Percentiles rank a stretch among this genome's conserved stretches.
Conservation (phyloP, 2,797 vertebrate genomes). For the Sparidentex hasta region DNA sequence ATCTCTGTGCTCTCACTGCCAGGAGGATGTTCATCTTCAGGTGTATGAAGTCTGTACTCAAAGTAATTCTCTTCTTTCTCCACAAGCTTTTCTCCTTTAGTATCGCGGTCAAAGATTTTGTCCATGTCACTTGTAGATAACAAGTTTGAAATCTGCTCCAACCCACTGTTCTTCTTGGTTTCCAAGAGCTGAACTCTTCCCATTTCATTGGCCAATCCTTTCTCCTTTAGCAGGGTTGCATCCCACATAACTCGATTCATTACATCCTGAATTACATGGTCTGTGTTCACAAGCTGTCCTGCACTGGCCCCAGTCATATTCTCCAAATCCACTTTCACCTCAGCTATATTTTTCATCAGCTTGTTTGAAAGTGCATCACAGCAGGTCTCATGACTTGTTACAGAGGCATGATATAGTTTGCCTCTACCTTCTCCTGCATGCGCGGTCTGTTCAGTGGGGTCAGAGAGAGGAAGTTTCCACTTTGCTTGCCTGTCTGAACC, state of each 20-base stretch:
- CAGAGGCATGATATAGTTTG: background rate
- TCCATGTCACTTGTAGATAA: background rate
- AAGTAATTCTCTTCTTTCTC: background rate
- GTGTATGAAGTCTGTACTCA: background rate
- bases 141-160: background rate
- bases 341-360: background rate
- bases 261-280: conserved; percentile 1
- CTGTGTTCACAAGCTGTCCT: background rate
- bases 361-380: conserved; percentile 1
- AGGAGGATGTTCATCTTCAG: conserved; percentile 1
- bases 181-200: background rate
- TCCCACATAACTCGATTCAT: background rate
- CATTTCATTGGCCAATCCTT: conserved; percentile 1
- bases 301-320: background rate
- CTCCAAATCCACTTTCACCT: background rate
- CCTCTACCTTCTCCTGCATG: conserved; percentile 13
- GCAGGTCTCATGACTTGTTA: conserved; percentile 7
- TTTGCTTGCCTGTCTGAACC: conserved; percentile 31
- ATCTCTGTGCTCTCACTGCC: background rate
- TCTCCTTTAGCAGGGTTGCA: background rate
- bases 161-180: background rate
- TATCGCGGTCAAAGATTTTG: background rate
- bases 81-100: background rate
- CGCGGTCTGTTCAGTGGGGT: conserved; percentile 20
- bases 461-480: conserved; percentile 8